phyloP scores from a whole-genome alignment of 2,797 vertebrate species.

The Rachycentron canadum region DNA sequence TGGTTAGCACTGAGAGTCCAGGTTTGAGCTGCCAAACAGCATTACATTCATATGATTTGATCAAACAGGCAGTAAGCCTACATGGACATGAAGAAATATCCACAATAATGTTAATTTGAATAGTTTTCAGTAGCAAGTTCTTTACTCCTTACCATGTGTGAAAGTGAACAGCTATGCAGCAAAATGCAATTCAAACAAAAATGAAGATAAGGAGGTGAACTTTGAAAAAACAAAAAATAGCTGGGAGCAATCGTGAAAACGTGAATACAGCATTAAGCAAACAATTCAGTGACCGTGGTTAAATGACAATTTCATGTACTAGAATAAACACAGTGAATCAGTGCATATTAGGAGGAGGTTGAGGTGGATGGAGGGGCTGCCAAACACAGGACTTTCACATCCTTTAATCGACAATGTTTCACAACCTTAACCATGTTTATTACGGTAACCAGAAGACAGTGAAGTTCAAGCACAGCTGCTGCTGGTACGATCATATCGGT shows the following conservation, averaged over 20 bases:
- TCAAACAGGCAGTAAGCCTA: conserved; percentile 2
- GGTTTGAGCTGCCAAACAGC: conserved; percentile 12
- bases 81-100: neutral
- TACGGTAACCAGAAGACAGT: neutral
- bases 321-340: neutral
- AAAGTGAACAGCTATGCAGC: neutral
- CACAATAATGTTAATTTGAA: neutral
- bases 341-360: neutral
- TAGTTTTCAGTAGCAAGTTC: neutral
- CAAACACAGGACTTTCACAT: too few species aligned
- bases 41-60: conserved; percentile 15
- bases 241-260: neutral
- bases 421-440: neutral
- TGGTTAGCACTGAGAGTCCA: neutral
- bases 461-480: too few species aligned
- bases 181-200: neutral
- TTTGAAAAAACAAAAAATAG: conserved; percentile 4
- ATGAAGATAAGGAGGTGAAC: neutral
- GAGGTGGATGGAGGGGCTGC: neutral
- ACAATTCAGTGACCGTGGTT: neutral
- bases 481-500: too few species aligned
- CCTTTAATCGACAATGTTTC: neutral
- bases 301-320: neutral
- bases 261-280: neutral
- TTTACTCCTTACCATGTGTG: neutral